A percentile compares a stretch with the other conserved stretches of the same genome.
phyloP scores from a whole-genome alignment of 2,113 vertebrate genomes.

The Thamnaconus septentrionalis region DNA sequence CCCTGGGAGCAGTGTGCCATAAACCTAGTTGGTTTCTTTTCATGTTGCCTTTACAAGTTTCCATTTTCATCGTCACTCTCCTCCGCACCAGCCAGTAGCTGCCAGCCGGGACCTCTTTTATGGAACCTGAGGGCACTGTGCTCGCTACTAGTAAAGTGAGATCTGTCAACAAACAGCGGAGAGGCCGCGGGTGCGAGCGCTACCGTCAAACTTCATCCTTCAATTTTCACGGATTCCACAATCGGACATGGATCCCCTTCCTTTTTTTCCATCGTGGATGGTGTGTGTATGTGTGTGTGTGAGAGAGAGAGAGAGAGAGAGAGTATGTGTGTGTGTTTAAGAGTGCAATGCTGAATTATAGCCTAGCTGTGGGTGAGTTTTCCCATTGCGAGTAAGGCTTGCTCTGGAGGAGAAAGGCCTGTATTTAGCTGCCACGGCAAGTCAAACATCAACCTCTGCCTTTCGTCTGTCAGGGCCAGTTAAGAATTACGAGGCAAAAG shows the following conservation, averaged over 20 bases:
- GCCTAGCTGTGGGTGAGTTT: constrained; percentile 9
- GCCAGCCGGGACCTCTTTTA: constrained; percentile 43
- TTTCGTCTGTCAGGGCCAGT: constrained; percentile 13
- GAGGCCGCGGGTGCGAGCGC: constrained; percentile 12
- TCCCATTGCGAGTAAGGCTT: constrained; percentile 28
- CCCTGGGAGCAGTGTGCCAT: constrained; percentile 50
- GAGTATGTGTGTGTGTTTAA: constrained; percentile 1
- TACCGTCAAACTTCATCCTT: constrained; percentile 28
- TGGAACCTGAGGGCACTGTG: constrained; percentile 48
- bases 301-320: background rate
- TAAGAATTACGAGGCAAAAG: constrained; percentile 40
- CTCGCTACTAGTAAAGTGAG: constrained; percentile 53
- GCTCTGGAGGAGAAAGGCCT: constrained; percentile 22
- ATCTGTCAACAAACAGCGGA: constrained; percentile 44
- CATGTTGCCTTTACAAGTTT: constrained; percentile 70
- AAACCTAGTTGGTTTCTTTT: constrained; percentile 73
- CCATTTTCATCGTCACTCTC: constrained; percentile 65
- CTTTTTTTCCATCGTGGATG: background rate
- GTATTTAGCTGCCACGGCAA: constrained; percentile 16
- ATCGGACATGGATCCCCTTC: constrained; percentile 12
- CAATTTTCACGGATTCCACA: constrained; percentile 24
- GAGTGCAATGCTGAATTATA: constrained; percentile 5
- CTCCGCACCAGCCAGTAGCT: constrained; percentile 38
- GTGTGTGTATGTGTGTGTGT: background rate
- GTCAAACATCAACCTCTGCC: constrained; percentile 5